A percentile compares a stretch with the other conserved stretches of the same genome.
Conservation (phyloP, 1,140 invertebrate genomes). For the Neodiprion virginianus region DNA sequence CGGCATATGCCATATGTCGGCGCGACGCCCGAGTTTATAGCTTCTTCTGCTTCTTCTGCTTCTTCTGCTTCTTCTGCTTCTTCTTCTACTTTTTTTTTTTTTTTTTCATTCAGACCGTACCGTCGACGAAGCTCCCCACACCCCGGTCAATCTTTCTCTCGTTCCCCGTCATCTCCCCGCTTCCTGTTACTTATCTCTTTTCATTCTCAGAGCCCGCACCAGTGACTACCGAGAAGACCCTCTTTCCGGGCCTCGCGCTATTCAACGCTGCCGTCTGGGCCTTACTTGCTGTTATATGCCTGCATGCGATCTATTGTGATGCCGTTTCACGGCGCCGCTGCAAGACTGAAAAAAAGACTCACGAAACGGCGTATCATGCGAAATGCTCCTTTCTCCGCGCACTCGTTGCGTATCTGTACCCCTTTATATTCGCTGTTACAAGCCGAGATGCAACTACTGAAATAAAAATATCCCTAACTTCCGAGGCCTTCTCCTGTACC, state of each 20-base stretch:
- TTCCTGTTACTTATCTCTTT: constrained; percentile 1
- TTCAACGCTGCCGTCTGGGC: neutral
- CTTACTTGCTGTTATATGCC: neutral
- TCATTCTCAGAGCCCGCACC: neutral
- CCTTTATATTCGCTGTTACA: too few species aligned
- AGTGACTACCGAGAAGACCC: neutral
- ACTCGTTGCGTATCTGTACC: too few species aligned
- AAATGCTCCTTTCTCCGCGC: neutral
- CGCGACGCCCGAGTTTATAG: neutral
- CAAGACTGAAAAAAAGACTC: neutral
- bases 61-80: neutral
- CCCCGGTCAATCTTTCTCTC: constrained; percentile 3
- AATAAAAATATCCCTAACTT: too few species aligned
- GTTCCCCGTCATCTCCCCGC: neutral
- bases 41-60: neutral
- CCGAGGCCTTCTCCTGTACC: too few species aligned
- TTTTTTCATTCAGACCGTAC: neutral
- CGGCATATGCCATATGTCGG: neutral
- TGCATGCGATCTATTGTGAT: constrained; percentile 3
- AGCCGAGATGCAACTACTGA: too few species aligned
- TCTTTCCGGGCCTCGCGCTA: neutral
- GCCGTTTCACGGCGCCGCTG: neutral
- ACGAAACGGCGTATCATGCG: neutral
- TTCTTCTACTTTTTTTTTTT: neutral
- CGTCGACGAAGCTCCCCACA: neutral